phyloP scores from a whole-genome alignment of 37 sponge, comb jelly and placozoan genomes.

The Petrosia ficiformis region DNA sequence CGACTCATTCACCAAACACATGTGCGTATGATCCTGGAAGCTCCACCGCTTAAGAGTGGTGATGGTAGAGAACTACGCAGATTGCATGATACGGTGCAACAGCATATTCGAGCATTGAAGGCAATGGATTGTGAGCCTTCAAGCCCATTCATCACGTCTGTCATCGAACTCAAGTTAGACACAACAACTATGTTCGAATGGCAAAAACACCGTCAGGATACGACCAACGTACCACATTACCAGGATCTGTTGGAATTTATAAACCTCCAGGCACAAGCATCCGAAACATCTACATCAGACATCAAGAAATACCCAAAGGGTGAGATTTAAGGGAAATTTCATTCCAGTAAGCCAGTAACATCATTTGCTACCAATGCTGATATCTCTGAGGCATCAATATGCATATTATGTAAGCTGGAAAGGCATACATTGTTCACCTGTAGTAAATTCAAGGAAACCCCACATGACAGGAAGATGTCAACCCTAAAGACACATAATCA shows the following conservation, averaged over 20 bases:
- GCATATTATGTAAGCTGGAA: slow-evolving; percentile 27
- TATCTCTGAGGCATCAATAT: not conserved
- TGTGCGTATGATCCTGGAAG: no score
- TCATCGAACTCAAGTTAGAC: slow-evolving; percentile 42
- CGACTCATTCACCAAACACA: no score
- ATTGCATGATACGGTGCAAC: slow-evolving; percentile 32
- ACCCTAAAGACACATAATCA: slow-evolving; percentile 19
- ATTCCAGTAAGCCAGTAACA: slow-evolving; percentile 9
- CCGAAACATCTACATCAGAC: slow-evolving; percentile 10
- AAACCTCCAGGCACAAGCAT: slow-evolving; percentile 42
- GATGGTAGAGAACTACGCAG: slow-evolving; percentile 26
- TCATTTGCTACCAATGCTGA: slow-evolving; percentile 6
- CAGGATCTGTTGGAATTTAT: slow-evolving; percentile 35
- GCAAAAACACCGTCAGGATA: slow-evolving; percentile 39
- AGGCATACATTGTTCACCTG: slow-evolving; percentile 43
- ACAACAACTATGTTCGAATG: slow-evolving; percentile 33
- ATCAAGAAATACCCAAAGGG: not conserved
- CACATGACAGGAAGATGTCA: slow-evolving; percentile 26
- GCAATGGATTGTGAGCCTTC: slow-evolving; percentile 25
- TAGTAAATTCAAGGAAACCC: slow-evolving; percentile 24
- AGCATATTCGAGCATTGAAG: slow-evolving; percentile 44
- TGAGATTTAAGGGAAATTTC: not conserved
- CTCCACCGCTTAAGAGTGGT: slow-evolving; percentile 32
- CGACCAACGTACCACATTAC: slow-evolving; percentile 24
- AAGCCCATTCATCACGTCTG: slow-evolving; percentile 36